These are phyloP conservation scores for Cyrtodaria siliqua DNA, from an alignment of 2,888 invertebrate genomes.

Conservation along the genomic window DNA sequence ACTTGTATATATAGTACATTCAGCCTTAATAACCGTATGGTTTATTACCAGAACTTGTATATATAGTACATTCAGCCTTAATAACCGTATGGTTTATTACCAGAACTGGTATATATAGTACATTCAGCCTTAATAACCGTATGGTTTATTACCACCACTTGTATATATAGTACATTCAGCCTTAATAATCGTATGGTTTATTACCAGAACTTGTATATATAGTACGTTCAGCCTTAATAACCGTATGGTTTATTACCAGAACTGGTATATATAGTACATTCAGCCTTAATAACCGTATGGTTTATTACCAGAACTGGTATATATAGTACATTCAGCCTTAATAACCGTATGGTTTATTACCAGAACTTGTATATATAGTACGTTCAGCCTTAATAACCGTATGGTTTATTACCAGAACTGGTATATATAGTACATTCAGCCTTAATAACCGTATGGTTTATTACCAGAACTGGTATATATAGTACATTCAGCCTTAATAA, in stretches of 20 bases:
- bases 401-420: constrained; percentile 5
- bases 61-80: constrained; percentile 15
- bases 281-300: too few relatives aligned
- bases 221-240: constrained; percentile 19
- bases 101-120: background rate
- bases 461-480: background rate
- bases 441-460: too few relatives aligned
- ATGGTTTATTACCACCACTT: constrained; percentile 2
- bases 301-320: background rate
- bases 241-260: too few relatives aligned
- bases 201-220: background rate
- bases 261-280: constrained; percentile 4
- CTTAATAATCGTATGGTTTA: too few relatives aligned
- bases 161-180: constrained; percentile 9
- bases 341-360: too few relatives aligned
- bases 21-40: too few relatives aligned
- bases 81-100: too few relatives aligned
- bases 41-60: constrained; percentile 2
- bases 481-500: constrained; percentile 19
- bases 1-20: constrained; percentile 5
- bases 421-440: constrained; percentile 9
- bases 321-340: constrained; percentile 15
- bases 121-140: constrained; percentile 18
- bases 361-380: background rate
- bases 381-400: constrained; percentile 18